phyloP scores from a whole-genome alignment of 2,113 vertebrate genomes.

The Microcebus jonahi region DNA sequence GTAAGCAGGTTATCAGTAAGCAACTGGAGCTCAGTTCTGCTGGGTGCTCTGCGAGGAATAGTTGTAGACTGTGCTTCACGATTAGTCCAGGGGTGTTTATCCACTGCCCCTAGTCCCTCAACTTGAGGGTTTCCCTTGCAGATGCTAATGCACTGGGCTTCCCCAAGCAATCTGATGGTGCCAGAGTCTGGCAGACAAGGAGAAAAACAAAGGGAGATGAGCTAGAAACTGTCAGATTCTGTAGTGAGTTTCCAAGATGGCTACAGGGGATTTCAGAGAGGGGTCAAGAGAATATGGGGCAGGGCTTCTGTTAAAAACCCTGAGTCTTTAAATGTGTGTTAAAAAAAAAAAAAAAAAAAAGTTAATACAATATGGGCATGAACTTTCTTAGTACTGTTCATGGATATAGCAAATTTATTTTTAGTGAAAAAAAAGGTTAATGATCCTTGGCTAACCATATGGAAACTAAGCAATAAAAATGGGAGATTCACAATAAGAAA shows the following conservation, averaged over 20 bases:
- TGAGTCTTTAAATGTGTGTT: not conserved
- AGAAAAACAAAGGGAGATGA: not conserved
- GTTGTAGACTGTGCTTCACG: not conserved
- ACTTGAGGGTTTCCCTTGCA: rapidly evolving
- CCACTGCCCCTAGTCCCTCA: not conserved
- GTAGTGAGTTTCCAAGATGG: not conserved
- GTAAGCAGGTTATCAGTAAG: not conserved
- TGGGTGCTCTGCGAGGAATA: not conserved
- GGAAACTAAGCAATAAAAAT: not conserved
- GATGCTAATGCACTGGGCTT: not conserved
- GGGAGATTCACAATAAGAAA: not conserved
- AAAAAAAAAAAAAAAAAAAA: not conserved
- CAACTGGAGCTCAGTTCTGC: not conserved
- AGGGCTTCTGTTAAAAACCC: not conserved
- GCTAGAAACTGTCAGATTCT: not conserved
- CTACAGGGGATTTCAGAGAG: not conserved
- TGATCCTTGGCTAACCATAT: not conserved
- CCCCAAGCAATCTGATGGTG: not conserved
- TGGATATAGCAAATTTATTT: not conserved
- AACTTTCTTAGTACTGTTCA: not conserved
- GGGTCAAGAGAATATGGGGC: not conserved
- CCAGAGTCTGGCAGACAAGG: not conserved
- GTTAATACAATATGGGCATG: not conserved
- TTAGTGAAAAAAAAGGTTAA: not conserved
- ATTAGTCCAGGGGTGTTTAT: not conserved